These are phyloP conservation scores for Pachymerium ferrugineum DNA, from an alignment of 2,888 invertebrate genomes.

Conservation along the genomic window DNA sequence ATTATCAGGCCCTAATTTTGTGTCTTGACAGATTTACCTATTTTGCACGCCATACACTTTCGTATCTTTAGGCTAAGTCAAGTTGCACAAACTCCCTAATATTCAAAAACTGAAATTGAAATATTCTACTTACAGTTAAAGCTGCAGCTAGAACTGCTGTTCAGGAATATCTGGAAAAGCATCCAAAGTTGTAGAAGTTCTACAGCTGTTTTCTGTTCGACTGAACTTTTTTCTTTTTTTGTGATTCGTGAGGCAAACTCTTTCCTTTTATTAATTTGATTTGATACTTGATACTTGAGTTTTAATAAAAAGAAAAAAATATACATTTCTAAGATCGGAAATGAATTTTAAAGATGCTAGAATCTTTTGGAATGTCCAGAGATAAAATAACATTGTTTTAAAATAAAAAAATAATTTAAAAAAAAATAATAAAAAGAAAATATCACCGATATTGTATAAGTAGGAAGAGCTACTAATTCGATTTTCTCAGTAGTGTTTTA, in stretches of 20 bases:
- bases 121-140: neutral
- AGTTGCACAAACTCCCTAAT: no score
- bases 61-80: no score
- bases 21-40: no score
- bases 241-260: no score
- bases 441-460: neutral
- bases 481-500: neutral
- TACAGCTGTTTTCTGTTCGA: neutral
- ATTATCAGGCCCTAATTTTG: no score
- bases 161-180: neutral
- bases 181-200: neutral
- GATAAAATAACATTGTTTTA: neutral
- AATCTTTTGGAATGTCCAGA: neutral
- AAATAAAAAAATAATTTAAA: neutral
- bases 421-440: neutral
- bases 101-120: no score
- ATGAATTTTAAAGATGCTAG: neutral
- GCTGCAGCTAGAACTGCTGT: neutral
- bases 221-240: no score
- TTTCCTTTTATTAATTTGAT: no score
- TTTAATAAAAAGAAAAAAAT: no score
- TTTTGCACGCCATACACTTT: no score
- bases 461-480: slow-evolving; percentile 3
- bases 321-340: no score
- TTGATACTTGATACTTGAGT: no score